These are phyloP conservation scores for Semnornis frantzii DNA, from an alignment of 2,113 vertebrate genomes.

Conservation along the genomic window DNA sequence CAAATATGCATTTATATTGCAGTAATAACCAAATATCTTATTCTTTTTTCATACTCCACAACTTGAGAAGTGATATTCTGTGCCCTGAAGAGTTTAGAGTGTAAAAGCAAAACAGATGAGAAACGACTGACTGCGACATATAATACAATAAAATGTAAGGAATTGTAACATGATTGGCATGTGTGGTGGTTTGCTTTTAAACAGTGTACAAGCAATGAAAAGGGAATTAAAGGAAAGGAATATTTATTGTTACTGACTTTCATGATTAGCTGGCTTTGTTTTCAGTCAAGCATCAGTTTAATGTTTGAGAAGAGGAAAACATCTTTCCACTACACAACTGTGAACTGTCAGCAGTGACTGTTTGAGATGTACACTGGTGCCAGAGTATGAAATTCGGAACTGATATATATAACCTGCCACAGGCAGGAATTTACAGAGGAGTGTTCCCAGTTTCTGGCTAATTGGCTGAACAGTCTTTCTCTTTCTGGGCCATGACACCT, in stretches of 20 bases:
- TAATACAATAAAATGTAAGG: constrained; percentile 16
- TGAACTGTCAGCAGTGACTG: not conserved
- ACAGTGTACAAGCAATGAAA: not conserved
- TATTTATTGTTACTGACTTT: not conserved
- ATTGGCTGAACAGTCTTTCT: not conserved
- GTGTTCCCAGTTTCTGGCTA: not conserved
- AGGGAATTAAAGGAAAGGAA: not conserved
- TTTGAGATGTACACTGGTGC: not conserved
- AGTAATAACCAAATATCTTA: not conserved
- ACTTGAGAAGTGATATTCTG: constrained; percentile 10
- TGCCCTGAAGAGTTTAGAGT: not conserved
- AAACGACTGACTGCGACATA: not conserved
- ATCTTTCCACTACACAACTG: not conserved
- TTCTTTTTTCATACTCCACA: not conserved
- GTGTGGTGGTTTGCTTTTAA: not conserved
- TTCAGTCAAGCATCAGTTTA: not conserved
- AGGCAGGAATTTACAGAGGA: not conserved
- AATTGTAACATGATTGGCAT: constrained; percentile 4
- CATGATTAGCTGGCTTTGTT: not conserved
- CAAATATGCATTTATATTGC: not conserved
- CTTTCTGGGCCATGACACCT: not conserved
- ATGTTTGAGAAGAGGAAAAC: not conserved
- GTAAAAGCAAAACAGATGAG: constrained; percentile 21
- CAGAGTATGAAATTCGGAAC: not conserved
- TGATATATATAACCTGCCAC: not conserved